These are phyloP conservation scores for Coilia nasus DNA, from an alignment of 2,797 vertebrate genomes.

Conservation along the genomic window DNA sequence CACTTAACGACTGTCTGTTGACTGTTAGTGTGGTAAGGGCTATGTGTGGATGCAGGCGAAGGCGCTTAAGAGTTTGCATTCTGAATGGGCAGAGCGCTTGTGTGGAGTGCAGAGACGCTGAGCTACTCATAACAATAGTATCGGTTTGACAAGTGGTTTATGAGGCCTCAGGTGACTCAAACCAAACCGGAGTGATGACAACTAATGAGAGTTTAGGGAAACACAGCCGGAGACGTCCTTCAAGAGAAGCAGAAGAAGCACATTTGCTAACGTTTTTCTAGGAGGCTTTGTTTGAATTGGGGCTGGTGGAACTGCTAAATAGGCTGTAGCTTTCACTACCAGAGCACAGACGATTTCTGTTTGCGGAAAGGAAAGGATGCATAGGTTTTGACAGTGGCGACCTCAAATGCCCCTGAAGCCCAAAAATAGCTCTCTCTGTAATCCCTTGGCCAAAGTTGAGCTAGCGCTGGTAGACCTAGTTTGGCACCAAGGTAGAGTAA, in stretches of 20 bases:
- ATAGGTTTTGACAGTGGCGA: background rate
- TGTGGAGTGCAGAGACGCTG: background rate
- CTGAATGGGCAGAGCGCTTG: conserved; percentile 44
- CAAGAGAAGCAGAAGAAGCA: background rate
- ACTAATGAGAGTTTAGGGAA: background rate
- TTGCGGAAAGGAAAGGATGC: background rate
- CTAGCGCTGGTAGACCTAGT: conserved; percentile 8
- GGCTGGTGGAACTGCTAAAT: too few species aligned
- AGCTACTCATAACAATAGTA: conserved; percentile 52
- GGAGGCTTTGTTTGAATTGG: too few species aligned
- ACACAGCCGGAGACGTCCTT: background rate
- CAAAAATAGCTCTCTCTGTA: background rate
- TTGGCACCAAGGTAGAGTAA: conserved; percentile 17
- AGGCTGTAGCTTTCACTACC: too few species aligned
- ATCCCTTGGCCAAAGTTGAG: background rate
- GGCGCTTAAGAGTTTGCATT: conserved; percentile 46
- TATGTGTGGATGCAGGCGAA: conserved; percentile 29
- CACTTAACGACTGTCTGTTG: conserved; percentile 4
- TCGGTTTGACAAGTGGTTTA: conserved; percentile 49
- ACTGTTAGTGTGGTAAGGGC: background rate
- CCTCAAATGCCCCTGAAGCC: background rate
- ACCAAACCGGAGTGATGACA: background rate
- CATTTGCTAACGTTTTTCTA: too few species aligned
- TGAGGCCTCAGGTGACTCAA: conserved; percentile 4
- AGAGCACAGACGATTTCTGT: background rate